Evolutionary conservation across 2,797 vertebrate genomes (phyloP), one percentile per base, ranked within the genome.

Genomic region (Centropyge bicolor): DNA sequence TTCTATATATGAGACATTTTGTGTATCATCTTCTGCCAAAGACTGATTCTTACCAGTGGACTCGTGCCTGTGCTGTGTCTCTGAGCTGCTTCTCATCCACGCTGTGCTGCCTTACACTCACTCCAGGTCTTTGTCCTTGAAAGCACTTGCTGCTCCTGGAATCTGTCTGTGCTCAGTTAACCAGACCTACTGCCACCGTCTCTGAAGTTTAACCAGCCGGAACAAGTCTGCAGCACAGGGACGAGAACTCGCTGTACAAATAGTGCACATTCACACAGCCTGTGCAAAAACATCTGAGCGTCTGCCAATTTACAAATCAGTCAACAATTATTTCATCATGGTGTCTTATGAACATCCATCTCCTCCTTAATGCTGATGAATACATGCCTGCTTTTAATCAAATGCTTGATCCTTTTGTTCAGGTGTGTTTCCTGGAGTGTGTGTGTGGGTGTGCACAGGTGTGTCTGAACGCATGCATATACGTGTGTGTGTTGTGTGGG

Each of bases 401-500:
- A 41, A 68, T 19, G 14, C 1, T 43, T 19, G 35, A 19, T 51
- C 5, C 52, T 40, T 55, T 60, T 70, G 70, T 70, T 17, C 7
- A 4, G 17, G 22, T 22, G 22, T 22, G n/a, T 61, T 68, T 69
- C 27, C 74, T 69, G 19, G 40, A 40, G 76, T 40, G n/a, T 12
- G 72, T 63, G 70, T n/a, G 74, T 57, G 74, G 43, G 63, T 57
- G 70, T 76, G 59, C 31, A 20, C 49, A 64, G 60, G 76, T 80
- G 62, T 40, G 60, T 77, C 69, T 78, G 65, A 40, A 54, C 48
- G 57, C 12, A 24, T 36, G 40, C 43, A 54, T 52, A 54, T 13
- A 24, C 31, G 40, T 69, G 8, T 14, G 3, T 68, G 38, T 4
- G 14, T 59, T 55, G 8, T 35, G 16, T 55, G 45, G 31, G 17